These are phyloP conservation scores for Rhingia campestris DNA, from an alignment of 2,888 invertebrate genomes.

Conservation along the genomic window DNA sequence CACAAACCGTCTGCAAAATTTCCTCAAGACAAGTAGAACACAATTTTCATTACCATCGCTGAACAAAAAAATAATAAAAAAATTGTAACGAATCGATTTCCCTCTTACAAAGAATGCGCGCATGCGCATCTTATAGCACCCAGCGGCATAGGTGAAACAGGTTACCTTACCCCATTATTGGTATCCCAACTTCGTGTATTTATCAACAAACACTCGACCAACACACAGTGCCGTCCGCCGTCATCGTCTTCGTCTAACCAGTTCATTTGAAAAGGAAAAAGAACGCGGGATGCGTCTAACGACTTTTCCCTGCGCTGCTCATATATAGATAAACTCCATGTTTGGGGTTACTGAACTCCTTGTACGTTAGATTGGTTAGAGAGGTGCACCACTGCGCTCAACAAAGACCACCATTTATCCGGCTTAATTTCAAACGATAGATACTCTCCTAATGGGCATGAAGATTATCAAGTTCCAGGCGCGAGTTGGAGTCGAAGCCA, in stretches of 20 bases:
- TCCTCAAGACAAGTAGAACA: no score
- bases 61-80: not conserved
- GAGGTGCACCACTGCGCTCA: slow-evolving; percentile 16
- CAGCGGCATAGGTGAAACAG: slow-evolving; percentile 28
- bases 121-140: not conserved
- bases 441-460: slow-evolving; percentile 10
- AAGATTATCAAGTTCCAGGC: not conserved
- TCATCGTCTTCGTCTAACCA: slow-evolving; percentile 4
- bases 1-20: no score
- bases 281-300: slow-evolving; percentile 46
- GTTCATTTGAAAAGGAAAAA: slow-evolving; percentile 20
- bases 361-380: slow-evolving; percentile 29
- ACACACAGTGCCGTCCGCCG: not conserved
- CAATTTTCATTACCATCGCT: no score
- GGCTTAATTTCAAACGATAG: slow-evolving; percentile 23
- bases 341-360: slow-evolving; percentile 35
- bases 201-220: slow-evolving; percentile 22
- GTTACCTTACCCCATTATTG: slow-evolving; percentile 41
- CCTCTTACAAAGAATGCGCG: slow-evolving; percentile 1
- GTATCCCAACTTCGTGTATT: not conserved
- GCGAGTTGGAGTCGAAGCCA: slow-evolving; percentile 15
- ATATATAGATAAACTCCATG: slow-evolving; percentile 17
- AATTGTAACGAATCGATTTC: slow-evolving; percentile 30
- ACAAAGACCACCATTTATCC: slow-evolving; percentile 23
- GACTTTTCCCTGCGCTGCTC: slow-evolving; percentile 23